Percentiles rank a stretch among this genome's conserved stretches.
Evolutionary conservation across 2,888 invertebrate genomes (phyloP).

Genomic region (Drosophila putrida): DNA sequence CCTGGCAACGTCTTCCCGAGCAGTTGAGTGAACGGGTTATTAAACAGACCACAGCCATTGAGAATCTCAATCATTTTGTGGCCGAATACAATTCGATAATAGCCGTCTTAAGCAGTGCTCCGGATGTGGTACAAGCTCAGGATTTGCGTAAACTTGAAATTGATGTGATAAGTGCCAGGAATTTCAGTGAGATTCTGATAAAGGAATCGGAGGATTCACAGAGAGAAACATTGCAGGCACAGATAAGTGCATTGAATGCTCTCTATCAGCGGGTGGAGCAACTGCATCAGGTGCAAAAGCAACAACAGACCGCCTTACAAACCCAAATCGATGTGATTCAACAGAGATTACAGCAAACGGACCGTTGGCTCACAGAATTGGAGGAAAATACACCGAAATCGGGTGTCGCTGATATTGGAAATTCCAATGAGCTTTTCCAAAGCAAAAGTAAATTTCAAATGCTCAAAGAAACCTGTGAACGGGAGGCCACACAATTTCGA

Average conservation of each 20-base stretch:
- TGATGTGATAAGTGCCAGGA: slow-evolving; percentile 85
- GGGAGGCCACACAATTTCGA: slow-evolving; percentile 89
- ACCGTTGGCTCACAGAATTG: slow-evolving; percentile 88
- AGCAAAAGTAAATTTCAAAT: slow-evolving; percentile 90
- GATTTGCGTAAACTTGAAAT: slow-evolving; percentile 85
- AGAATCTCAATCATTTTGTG: slow-evolving; percentile 84
- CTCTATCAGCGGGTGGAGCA: slow-evolving; percentile 81
- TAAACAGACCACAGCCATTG: slow-evolving; percentile 85
- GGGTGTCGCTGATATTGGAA: slow-evolving; percentile 87
- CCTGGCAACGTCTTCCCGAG: slow-evolving; percentile 83
- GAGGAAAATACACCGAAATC: slow-evolving; percentile 88
- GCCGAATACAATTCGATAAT: slow-evolving; percentile 84
- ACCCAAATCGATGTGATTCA: slow-evolving; percentile 81
- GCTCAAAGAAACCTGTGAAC: slow-evolving; percentile 90
- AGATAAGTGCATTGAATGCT: slow-evolving; percentile 81
- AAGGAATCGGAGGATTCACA: slow-evolving; percentile 82
- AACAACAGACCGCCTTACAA: slow-evolving; percentile 78
- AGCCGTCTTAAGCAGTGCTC: slow-evolving; percentile 68
- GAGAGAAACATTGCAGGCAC: slow-evolving; percentile 72
- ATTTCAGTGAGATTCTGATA: slow-evolving; percentile 84
- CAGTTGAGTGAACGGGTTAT: slow-evolving; percentile 83
- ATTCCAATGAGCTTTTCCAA: slow-evolving; percentile 90
- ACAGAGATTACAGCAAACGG: slow-evolving; percentile 82
- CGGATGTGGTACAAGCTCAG: slow-evolving; percentile 64
- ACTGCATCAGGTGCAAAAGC: slow-evolving; percentile 76